phyloP scores from a whole-genome alignment of 2,888 invertebrate genomes.

The Chymomyza caudatula region DNA sequence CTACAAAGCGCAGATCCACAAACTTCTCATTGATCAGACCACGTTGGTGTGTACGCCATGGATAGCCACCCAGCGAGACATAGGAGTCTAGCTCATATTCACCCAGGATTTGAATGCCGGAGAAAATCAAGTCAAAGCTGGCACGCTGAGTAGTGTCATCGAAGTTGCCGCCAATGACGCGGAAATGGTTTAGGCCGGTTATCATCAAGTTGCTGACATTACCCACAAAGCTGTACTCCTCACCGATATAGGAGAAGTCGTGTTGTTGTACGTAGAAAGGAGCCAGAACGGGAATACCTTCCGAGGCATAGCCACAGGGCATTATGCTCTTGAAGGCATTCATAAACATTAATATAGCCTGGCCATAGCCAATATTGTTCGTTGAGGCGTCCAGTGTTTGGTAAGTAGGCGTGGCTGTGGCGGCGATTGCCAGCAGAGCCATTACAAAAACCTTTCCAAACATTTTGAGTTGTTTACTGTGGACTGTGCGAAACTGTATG shows the following conservation, averaged over 20 bases:
- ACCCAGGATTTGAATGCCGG: conserved; percentile 50
- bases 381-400: not conserved
- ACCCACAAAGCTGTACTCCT: conserved; percentile 42
- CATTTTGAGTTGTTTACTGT: conserved; percentile 9
- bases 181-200: conserved; percentile 51
- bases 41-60: conserved; percentile 30
- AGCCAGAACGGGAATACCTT: conserved; percentile 54
- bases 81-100: conserved; percentile 24
- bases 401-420: not conserved
- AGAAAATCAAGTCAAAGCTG: conserved; percentile 51
- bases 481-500: conserved; percentile 11
- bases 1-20: conserved; percentile 52
- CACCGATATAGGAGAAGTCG: conserved; percentile 16
- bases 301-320: conserved; percentile 61
- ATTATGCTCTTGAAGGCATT: conserved; percentile 52
- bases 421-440: conserved; percentile 2
- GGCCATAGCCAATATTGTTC: conserved; percentile 29
- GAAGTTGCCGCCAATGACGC: conserved; percentile 42
- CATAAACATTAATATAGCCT: conserved; percentile 42
- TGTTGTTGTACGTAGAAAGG: conserved; percentile 40
- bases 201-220: conserved; percentile 54
- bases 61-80: conserved; percentile 31
- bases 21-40: conserved; percentile 51
- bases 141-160: conserved; percentile 39
- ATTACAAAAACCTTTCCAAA: conserved; percentile 14